Percentiles rank a stretch among this genome's conserved stretches.
Evolutionary conservation across 2,797 vertebrate species (phyloP).

Genomic region (Falco naumanni): DNA sequence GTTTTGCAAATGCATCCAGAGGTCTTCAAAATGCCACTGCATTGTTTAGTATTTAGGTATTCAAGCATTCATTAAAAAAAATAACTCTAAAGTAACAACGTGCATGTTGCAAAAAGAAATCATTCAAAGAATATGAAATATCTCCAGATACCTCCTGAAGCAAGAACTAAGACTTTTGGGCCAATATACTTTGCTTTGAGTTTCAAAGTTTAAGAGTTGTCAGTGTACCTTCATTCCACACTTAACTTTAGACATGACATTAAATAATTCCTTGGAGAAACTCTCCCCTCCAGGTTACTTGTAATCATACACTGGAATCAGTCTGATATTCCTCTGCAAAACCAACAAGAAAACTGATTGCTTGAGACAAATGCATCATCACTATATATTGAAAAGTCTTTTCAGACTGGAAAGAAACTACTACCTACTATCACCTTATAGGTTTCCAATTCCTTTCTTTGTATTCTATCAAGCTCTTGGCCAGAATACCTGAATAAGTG

Average conservation of each 20-base stretch:
- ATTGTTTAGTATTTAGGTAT: neutral
- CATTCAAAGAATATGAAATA: neutral
- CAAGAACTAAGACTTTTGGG: neutral
- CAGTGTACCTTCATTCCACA: slow-evolving; percentile 1
- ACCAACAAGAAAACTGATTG: neutral
- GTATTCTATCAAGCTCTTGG: neutral
- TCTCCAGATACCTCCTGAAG: neutral
- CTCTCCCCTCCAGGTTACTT: neutral
- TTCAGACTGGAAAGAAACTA: neutral
- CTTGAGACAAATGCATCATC: neutral
- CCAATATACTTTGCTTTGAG: neutral
- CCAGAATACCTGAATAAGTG: neutral
- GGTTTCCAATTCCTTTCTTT: neutral
- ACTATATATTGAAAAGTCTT: neutral
- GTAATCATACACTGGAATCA: neutral
- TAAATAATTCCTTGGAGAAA: slow-evolving; percentile 14
- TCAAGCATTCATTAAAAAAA: neutral
- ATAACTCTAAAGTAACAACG: neutral
- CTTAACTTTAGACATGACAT: neutral
- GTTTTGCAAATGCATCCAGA: neutral
- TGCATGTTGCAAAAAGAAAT: neutral
- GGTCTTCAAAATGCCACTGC: neutral
- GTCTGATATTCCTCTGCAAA: neutral
- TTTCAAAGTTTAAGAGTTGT: neutral
- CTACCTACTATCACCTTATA: neutral